Evolutionary conservation across 2,888 invertebrate genomes (phyloP).

Genomic region (Zygogramma bicolorata): DNA sequence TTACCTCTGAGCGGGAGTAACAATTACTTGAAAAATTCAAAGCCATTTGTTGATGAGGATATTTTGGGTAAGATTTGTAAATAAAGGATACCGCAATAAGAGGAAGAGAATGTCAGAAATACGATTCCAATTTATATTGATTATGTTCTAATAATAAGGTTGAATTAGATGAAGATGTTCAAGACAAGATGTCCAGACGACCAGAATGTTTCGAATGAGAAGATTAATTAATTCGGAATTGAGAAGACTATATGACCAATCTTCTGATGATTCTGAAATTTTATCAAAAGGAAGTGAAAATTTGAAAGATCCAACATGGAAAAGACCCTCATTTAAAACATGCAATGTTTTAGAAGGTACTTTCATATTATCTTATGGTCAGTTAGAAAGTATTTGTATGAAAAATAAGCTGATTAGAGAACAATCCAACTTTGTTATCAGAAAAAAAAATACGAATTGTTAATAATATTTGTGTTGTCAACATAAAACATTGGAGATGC

Average conservation of each 20-base stretch:
- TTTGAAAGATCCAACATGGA: background rate
- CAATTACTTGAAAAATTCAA: background rate
- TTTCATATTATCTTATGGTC: background rate
- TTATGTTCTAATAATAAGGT: background rate
- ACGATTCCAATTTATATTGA: background rate
- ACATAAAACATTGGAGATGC: conserved; percentile 1
- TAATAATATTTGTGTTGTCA: background rate
- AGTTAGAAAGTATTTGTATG: background rate
- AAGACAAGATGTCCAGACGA: background rate
- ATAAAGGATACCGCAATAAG: background rate
- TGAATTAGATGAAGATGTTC: background rate
- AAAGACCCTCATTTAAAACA: background rate
- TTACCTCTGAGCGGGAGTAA: background rate
- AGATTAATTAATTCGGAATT: background rate
- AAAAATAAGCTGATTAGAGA: background rate
- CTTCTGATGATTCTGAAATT: background rate
- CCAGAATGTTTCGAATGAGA: background rate
- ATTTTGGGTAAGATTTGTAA: background rate
- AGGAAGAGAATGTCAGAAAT: background rate
- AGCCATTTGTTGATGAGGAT: background rate
- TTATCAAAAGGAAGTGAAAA: background rate
- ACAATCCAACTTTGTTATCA: background rate
- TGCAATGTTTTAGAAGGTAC: background rate
- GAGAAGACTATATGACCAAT: background rate
- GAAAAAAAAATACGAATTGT: background rate